Conservation (phyloP, 2,113 vertebrate genomes). For the Oxyura jamaicensis region DNA sequence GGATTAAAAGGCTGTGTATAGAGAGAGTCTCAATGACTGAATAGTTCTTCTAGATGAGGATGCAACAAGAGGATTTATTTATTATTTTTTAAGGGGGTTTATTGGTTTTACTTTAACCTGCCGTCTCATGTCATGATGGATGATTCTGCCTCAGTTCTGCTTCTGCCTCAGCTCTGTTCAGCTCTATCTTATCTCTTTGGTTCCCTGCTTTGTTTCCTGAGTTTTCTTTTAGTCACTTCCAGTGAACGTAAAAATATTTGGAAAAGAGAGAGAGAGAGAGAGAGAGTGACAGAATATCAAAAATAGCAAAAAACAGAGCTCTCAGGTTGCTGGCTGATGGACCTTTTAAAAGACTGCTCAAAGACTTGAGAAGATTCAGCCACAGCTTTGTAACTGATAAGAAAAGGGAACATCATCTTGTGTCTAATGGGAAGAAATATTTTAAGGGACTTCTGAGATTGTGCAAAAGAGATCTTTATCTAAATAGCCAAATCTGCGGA, state of each 20-base stretch:
- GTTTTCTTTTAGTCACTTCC: not conserved
- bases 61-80: not conserved
- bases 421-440: not conserved
- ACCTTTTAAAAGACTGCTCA: not conserved
- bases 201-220: not conserved
- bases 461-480: not conserved
- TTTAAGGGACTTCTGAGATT: not conserved
- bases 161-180: not conserved
- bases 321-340: not conserved
- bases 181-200: not conserved
- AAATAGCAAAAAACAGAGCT: not conserved
- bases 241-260: not conserved
- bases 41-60: not conserved
- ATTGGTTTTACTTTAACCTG: not conserved
- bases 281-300: no score
- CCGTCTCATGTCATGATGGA: not conserved
- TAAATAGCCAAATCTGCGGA: not conserved
- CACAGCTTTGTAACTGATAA: not conserved
- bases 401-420: not conserved
- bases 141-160: not conserved
- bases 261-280: not conserved
- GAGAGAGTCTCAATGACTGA: not conserved
- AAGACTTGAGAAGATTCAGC: not conserved
- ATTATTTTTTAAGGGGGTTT: not conserved
- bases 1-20: rapidly evolving